phyloP scores from a whole-genome alignment of 2,113 vertebrate species.

The Crocuta crocuta region DNA sequence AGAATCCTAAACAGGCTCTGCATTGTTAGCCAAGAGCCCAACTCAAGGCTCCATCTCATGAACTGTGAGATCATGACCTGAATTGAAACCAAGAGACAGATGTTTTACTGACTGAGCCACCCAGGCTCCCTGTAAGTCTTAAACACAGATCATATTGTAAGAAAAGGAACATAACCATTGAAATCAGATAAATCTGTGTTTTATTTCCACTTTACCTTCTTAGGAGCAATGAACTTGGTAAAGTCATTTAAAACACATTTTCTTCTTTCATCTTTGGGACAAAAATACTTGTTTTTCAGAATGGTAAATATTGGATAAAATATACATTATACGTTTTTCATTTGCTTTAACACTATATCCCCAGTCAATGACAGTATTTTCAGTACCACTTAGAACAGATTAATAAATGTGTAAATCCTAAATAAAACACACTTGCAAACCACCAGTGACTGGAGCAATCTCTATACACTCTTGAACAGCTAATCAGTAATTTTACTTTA shows the following conservation, averaged over 20 bases:
- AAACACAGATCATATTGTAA: background rate
- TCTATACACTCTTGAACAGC: background rate
- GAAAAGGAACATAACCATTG: background rate
- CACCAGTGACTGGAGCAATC: background rate
- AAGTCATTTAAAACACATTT: background rate
- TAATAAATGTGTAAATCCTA: background rate
- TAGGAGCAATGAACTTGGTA: background rate
- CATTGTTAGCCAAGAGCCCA: too few relatives aligned
- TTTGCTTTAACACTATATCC: background rate
- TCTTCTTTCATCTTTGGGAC: background rate
- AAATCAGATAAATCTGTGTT: background rate
- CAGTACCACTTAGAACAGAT: background rate
- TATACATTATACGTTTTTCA: background rate
- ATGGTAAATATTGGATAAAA: background rate
- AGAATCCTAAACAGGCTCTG: too few relatives aligned
- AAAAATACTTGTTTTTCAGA: background rate
- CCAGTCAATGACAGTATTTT: background rate
- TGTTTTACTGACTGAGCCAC: too few relatives aligned
- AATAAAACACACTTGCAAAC: background rate
- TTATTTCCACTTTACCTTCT: background rate
- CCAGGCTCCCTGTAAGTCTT: background rate
- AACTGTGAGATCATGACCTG: too few relatives aligned
- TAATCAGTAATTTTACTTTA: background rate
- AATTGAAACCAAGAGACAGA: too few relatives aligned
- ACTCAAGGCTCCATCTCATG: too few relatives aligned